phyloP scores from a whole-genome alignment of 2,113 vertebrate genomes.

The Shinisaurus crocodilurus region DNA sequence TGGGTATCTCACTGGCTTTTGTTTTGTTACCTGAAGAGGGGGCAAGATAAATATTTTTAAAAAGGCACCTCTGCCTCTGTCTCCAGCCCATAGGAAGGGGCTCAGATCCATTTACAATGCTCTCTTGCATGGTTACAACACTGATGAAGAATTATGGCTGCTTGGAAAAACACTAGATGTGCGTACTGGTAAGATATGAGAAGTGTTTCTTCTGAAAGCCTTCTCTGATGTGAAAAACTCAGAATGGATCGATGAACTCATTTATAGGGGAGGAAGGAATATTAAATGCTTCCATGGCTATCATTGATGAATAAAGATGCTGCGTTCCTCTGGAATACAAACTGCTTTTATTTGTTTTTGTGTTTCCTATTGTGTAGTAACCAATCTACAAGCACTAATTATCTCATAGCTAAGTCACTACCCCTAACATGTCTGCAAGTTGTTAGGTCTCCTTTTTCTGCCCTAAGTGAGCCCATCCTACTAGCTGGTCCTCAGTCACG shows the following conservation, averaged over 20 bases:
- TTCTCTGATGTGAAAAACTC: neutral
- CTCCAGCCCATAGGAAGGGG: neutral
- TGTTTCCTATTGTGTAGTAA: slow-evolving; percentile 30
- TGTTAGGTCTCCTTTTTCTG: neutral
- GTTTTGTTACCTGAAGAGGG: neutral
- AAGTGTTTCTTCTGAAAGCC: neutral
- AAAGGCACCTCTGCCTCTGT: neutral
- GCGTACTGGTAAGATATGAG: neutral
- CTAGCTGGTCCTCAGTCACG: slow-evolving; percentile 15
- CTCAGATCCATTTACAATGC: neutral
- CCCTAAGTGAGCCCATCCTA: neutral
- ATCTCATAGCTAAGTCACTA: neutral
- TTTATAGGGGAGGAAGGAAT: neutral
- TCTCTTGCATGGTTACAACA: neutral
- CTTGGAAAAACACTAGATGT: neutral
- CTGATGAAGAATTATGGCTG: neutral
- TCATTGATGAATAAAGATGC: neutral
- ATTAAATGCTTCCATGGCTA: neutral
- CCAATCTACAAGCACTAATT: slow-evolving; percentile 43
- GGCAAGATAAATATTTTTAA: neutral
- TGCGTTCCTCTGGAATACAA: slow-evolving; percentile 21
- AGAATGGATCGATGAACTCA: neutral
- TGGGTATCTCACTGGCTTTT: neutral
- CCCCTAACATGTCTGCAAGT: neutral
- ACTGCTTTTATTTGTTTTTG: slow-evolving; percentile 39